These are phyloP conservation scores for Hippocampus zosterae DNA, from an alignment of 2,113 vertebrate species.

Conservation along the genomic window DNA sequence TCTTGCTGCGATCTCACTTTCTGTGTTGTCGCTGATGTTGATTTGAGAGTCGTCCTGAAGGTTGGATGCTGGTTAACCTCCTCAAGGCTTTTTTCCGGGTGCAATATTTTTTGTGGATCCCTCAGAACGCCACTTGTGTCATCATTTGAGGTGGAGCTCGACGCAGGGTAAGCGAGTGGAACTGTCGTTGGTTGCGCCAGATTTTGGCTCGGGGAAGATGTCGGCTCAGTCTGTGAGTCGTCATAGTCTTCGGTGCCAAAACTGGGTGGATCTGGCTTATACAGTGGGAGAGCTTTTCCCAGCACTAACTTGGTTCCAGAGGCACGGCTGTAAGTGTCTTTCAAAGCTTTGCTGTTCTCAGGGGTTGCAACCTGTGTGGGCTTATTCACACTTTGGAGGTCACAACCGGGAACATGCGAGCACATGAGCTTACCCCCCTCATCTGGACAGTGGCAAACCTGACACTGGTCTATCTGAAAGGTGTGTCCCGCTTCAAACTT, in stretches of 20 bases:
- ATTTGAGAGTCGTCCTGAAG: slow-evolving; percentile 16
- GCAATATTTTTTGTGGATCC: slow-evolving; percentile 29
- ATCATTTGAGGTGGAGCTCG: slow-evolving; percentile 37
- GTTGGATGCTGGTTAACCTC: slow-evolving; percentile 30
- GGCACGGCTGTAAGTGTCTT: slow-evolving; percentile 70
- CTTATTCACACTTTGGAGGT: slow-evolving; percentile 18
- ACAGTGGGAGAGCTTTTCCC: slow-evolving; percentile 60
- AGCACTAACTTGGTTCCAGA: slow-evolving; percentile 27
- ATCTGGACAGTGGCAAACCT: slow-evolving; percentile 88
- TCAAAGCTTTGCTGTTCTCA: slow-evolving; percentile 64
- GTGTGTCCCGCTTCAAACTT: slow-evolving; percentile 89
- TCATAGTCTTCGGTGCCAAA: slow-evolving; percentile 71
- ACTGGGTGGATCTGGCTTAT: slow-evolving; percentile 56
- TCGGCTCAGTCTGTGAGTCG: slow-evolving; percentile 38
- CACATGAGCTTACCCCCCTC: slow-evolving; percentile 85
- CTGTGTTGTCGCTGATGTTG: slow-evolving; percentile 35
- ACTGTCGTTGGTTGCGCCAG: slow-evolving; percentile 43
- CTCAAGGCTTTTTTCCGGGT: slow-evolving; percentile 30
- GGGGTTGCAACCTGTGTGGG: slow-evolving; percentile 38
- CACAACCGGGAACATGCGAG: slow-evolving; percentile 81
- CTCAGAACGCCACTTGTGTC: slow-evolving; percentile 42
- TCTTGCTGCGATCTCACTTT: slow-evolving; percentile 29
- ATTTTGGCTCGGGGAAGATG: slow-evolving; percentile 39
- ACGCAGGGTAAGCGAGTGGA: slow-evolving; percentile 36
- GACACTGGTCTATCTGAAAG: slow-evolving; percentile 80